phyloP scores from a whole-genome alignment of 2,797 vertebrate genomes.

The Characodon lateralis region DNA sequence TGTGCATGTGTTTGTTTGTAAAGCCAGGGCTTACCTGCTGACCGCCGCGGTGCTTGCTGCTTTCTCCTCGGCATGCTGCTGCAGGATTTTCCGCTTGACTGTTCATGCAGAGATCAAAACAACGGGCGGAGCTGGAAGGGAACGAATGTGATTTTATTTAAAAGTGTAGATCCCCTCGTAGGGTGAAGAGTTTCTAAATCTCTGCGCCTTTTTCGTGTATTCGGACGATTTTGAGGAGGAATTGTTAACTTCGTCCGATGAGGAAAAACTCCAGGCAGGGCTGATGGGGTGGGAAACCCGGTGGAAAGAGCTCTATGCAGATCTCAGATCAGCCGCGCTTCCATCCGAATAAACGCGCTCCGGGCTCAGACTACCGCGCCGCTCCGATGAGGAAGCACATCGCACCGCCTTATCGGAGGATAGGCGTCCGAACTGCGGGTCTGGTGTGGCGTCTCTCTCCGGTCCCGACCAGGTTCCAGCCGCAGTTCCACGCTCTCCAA shows the following conservation, averaged over 20 bases:
- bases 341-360: neutral
- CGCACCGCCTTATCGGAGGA: slow-evolving; percentile 57
- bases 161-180: slow-evolving; percentile 52
- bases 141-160: neutral
- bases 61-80: slow-evolving; percentile 96
- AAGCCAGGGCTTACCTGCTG: slow-evolving; percentile 87
- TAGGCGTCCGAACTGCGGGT: slow-evolving; percentile 63
- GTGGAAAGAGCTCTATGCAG: slow-evolving; percentile 18
- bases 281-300: slow-evolving; percentile 6
- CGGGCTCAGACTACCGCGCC: neutral
- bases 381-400: slow-evolving; percentile 64
- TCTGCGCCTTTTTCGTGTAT: slow-evolving; percentile 27
- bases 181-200: slow-evolving; percentile 36
- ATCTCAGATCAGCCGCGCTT: slow-evolving; percentile 14
- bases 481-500: slow-evolving; percentile 38
- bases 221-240: slow-evolving; percentile 2
- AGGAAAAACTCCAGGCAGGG: slow-evolving; percentile 61
- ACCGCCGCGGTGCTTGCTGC: slow-evolving; percentile 97
- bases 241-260: slow-evolving; percentile 59
- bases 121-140: slow-evolving; percentile 56
- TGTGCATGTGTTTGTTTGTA: slow-evolving; percentile 23
- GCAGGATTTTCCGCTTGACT: slow-evolving; percentile 90
- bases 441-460: slow-evolving; percentile 20
- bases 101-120: slow-evolving; percentile 88
- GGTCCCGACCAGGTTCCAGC: slow-evolving; percentile 56